Evolutionary conservation across 2,888 invertebrate species (phyloP), one percentile per base, ranked within the genome.

Genomic region (Drosophila incognita): DNA sequence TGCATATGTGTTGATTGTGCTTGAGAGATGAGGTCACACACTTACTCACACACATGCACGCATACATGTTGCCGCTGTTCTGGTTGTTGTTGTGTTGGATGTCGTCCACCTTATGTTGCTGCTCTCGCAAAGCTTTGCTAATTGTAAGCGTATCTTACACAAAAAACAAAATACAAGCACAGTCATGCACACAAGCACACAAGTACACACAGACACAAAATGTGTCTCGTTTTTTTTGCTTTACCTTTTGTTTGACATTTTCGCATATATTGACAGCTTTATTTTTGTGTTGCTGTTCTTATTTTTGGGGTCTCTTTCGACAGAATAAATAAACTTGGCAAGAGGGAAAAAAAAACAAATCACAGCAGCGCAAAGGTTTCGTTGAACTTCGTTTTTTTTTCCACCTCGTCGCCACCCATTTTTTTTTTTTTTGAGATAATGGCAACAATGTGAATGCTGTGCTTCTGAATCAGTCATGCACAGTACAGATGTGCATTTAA

Each of bases 21-120:
- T 59, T 66, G 80, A 80, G 80, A 80, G 87, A 87, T 84, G 87
- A 87, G 78, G 78, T 74, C 83, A 78, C 68, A 73, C 73, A 69
- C 54, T 59, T 63, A 29, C 68, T n/a, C 83, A 76, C 60, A 72
- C 71, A 69, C 52, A 52, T 51, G 48, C 31, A 35, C 68, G 18
- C 69, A 64, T 58, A 60, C 49, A 40, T 36, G 36, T 68, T 60
- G 48, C 49, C 62, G 62, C 60, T 61, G 42, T 51, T 62, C 57
- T 48, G 59, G 42, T 46, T 60, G 59, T 60, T 57, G 46, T 52
- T 65, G 62, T 48, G 57, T 81, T 73, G 81, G 87, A 83, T 85
- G 81, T 85, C 86, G 83, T 85, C 83, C 68, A 85, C 86, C 80
- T 87, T 77, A 76, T 73, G 64, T 73, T 61, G 66, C 76, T 61